phyloP scores from a whole-genome alignment of 2,888 invertebrate species.

The Ommatoiulus sabulosus region DNA sequence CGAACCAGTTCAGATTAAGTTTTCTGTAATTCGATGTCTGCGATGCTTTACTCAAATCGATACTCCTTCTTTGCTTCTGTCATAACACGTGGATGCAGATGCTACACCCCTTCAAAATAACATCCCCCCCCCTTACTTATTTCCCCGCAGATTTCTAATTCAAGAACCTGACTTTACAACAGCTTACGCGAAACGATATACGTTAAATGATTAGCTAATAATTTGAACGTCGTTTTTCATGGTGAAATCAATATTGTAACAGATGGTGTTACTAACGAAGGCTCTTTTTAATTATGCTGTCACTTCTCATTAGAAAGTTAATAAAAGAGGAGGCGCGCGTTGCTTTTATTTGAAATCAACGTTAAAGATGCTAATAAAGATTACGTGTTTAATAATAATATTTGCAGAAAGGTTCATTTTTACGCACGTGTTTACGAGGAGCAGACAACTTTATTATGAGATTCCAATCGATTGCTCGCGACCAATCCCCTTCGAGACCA shows the following conservation, averaged over 20 bases:
- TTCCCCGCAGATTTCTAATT: background rate
- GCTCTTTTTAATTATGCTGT: background rate
- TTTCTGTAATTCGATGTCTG: too few species aligned
- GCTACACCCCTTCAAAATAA: background rate
- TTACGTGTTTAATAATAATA: background rate
- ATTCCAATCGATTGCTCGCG: background rate
- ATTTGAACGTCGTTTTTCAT: background rate
- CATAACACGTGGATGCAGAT: background rate
- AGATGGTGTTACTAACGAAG: conserved; percentile 34
- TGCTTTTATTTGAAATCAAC: conserved; percentile 15
- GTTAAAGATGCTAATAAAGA: background rate
- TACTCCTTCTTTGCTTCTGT: background rate
- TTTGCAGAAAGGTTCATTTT: background rate
- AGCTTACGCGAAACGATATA: background rate
- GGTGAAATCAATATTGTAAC: conserved; percentile 22
- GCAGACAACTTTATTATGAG: background rate
- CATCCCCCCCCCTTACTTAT: background rate
- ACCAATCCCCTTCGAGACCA: background rate
- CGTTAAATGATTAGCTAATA: conserved; percentile 14
- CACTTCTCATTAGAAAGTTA: conserved; percentile 34
- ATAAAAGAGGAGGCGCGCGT: background rate
- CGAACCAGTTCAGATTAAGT: too few species aligned
- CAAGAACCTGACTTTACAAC: background rate
- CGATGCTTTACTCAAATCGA: background rate
- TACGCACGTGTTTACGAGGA: background rate